Evolutionary conservation across 2,888 invertebrate species (phyloP), one percentile per base, ranked within the genome.

Genomic region (Lamellibrachia satsuma): DNA sequence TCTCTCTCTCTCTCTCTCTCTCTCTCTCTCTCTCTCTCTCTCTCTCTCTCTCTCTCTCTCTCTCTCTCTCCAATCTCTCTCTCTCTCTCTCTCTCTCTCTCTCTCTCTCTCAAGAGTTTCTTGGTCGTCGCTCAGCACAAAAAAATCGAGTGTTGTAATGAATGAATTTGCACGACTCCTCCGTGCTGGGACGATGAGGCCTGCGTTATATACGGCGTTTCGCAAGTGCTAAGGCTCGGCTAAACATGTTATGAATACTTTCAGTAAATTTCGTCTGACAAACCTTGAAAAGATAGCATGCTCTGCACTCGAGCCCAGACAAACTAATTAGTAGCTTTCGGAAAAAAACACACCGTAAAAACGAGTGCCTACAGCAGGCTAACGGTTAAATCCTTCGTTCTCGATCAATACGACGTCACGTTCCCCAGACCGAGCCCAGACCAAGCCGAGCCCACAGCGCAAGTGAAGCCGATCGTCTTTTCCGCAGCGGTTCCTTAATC

Each of bases 221-320:
- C 75, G 6, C 3, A 75, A 22, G 75, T 22, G n/a, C 75, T 22
- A 15, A 75, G 6, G 75, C 22, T 22, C 22, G 75, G 9, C 55
- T 55, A 9, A 55, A 9, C 55, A 55, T 9, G 55, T 55, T 55
- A 55, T 9, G 9, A 75, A 75, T 75, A 75, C 22, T 22, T 75
- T 75, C 75, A 15, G 75, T 75, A n/a, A 75, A 75, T 75, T 75
- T 75, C 75, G 75, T 75, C 75, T 75, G 75, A n/a, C 75, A 75
- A 75, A 75, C 75, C 22, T 11, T 6, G 75, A 75, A 75, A n/a
- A 75, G 22, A 75, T 22, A 22, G 15, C 75, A 75, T 75, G 11
- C 3, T 75, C 22, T 22, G 75, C 75, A 22, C 6, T 75, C 22
- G 75, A 22, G 6, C 3, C 6, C 75, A n/a, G 75, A 6, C 22